Base-by-base conservation (phyloP, 1,140 invertebrate species). In the Drosophila kanapiae region DNA sequence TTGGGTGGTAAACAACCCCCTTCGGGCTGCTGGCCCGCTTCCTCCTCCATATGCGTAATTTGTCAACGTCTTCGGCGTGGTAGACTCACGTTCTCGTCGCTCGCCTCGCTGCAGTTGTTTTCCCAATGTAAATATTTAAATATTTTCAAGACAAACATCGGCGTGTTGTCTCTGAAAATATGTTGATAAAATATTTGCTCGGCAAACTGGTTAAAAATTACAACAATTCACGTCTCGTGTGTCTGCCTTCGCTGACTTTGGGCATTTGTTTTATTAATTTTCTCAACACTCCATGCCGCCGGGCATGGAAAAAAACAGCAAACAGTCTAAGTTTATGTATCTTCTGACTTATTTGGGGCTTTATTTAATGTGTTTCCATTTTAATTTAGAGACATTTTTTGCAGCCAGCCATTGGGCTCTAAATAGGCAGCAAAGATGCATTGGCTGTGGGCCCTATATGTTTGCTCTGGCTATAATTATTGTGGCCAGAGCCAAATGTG, bases 171-270 rank as follows among this genome's bases (percentile, higher is more conserved):
- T 90, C 75, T 90, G 75, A 90, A 90, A 90, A 90, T 90, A 90
- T 90, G 85, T 91, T 90, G 78, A 71, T 90, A 76, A 90, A 90
- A 90, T 90, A 90, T 90, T 90, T 90, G 86, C 82, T 90, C 71
- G 72, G 85, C 70, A 90, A 90, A 90, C 85, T 90, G 86, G 85
- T 90, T 90, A 91, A 90, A 90, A 90, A 90, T 90, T 90, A 90
- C 86, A 90, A 90, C 85, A 88, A 88, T 81, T 90, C 64, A 56
- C 42, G 33, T 48, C 58, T 47, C 64, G 37, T 53, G 35, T 82
- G 38, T 68, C 40, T 56, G 60, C 53, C 14, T 23, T 23, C 40
- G 59, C 57, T 87, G 80, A 88, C 84, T 88, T 88, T 88, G 72
- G 72, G 68, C 84, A 87, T 88, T 90, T 88, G 85, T 90, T 84